Conservation (phyloP, 1,140 invertebrate genomes). For the Nilaparvata lugens region DNA sequence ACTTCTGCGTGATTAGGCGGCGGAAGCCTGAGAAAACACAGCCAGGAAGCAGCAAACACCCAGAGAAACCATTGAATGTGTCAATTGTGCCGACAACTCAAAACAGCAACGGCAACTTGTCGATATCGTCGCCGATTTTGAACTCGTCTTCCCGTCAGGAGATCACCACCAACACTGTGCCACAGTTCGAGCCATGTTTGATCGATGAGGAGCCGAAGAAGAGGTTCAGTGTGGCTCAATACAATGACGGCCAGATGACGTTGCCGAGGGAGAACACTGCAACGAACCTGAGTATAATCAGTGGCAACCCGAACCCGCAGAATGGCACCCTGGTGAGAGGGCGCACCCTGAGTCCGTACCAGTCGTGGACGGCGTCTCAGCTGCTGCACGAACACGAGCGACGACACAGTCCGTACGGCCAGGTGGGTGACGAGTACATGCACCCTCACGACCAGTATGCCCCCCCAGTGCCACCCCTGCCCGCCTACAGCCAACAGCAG, state of each 20-base stretch:
- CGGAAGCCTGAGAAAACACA: conserved; percentile 24
- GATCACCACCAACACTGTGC: conserved; percentile 17
- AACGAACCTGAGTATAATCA: conserved; percentile 24
- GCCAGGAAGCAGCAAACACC: conserved; percentile 14
- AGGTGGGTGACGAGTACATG: conserved; percentile 24
- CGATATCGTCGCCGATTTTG: conserved; percentile 20
- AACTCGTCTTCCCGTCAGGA: conserved; percentile 11
- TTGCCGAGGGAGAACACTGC: conserved; percentile 3
- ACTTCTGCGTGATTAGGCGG: conserved; percentile 37
- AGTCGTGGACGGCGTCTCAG: conserved; percentile 48
- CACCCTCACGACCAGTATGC: conserved; percentile 21
- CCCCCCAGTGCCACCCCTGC: conserved; percentile 26
- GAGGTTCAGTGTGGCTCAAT: conserved; percentile 38
- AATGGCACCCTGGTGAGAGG: conserved; percentile 35
- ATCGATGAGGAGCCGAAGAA: conserved; percentile 36
- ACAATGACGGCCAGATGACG: conserved; percentile 18
- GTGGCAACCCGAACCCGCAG: conserved; percentile 21
- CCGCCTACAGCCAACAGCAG: conserved; percentile 22
- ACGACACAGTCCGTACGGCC: conserved; percentile 38
- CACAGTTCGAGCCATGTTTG: conserved; percentile 30
- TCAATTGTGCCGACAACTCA: conserved; percentile 27
- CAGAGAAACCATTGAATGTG: conserved; percentile 28
- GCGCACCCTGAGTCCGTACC: conserved; percentile 41
- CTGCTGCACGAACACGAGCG: conserved; percentile 49
- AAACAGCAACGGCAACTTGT: conserved; percentile 21